phyloP scores from a whole-genome alignment of 2,113 vertebrate genomes.

The Catharus fuscescens region DNA sequence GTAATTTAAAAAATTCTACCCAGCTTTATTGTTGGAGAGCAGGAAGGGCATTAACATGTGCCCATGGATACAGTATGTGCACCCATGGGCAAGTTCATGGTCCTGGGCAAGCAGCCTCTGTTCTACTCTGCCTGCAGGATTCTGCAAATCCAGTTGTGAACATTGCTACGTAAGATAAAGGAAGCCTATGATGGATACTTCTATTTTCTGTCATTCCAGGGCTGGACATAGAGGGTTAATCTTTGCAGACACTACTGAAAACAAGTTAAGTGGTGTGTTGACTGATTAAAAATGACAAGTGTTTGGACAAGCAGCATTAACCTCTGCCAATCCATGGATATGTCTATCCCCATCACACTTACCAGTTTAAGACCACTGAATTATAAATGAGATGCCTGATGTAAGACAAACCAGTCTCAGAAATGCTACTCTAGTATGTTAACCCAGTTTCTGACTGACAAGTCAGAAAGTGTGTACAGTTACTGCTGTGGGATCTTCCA shows the following conservation, averaged over 20 bases:
- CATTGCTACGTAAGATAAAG: accelerated
- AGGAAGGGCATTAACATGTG: not conserved
- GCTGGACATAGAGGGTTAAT: not conserved
- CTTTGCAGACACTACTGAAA: not conserved
- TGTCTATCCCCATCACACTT: not conserved
- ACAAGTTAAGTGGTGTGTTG: not conserved
- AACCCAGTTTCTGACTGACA: not conserved
- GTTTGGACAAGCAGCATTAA: not conserved
- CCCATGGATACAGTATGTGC: accelerated
- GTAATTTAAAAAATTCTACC: not conserved
- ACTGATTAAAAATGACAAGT: not conserved
- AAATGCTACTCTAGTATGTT: not conserved
- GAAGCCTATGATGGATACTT: accelerated
- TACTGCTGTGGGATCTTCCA: not conserved
- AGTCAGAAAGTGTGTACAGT: not conserved
- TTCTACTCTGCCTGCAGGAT: not conserved
- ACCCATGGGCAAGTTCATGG: accelerated
- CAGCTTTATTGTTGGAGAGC: not conserved
- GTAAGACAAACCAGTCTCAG: not conserved
- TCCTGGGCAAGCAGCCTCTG: not conserved
- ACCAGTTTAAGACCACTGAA: accelerated
- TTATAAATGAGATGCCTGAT: not conserved
- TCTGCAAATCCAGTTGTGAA: not conserved
- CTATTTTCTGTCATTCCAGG: not conserved
- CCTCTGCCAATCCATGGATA: not conserved